phyloP scores from a whole-genome alignment of 92 coral and sea anemone genomes.

The Porites lobata region DNA sequence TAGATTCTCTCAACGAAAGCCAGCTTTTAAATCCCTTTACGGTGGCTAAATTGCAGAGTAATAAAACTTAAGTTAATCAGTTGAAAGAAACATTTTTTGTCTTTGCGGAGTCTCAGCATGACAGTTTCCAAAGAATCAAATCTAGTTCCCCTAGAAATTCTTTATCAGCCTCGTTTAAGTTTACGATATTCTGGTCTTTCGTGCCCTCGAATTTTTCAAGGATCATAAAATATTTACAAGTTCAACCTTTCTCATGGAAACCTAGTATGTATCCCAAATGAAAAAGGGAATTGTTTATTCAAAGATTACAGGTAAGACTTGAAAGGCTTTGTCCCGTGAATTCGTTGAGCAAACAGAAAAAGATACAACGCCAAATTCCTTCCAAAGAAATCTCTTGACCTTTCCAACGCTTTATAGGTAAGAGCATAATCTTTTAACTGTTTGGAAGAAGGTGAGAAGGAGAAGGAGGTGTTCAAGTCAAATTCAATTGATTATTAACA shows the following conservation, averaged over 20 bases:
- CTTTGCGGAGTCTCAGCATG: too few species aligned
- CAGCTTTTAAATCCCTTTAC: too few species aligned
- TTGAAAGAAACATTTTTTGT: too few species aligned
- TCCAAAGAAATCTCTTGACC: background rate
- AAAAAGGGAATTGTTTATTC: constrained; percentile 18
- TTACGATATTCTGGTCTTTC: background rate
- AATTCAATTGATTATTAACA: background rate
- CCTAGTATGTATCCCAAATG: background rate
- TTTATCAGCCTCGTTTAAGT: too few species aligned
- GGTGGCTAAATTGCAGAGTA: too few species aligned
- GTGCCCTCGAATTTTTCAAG: background rate
- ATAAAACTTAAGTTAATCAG: too few species aligned
- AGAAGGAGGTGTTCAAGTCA: background rate
- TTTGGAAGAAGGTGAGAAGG: too few species aligned
- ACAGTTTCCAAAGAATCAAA: too few species aligned
- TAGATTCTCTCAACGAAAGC: too few species aligned
- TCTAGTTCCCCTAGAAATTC: too few species aligned
- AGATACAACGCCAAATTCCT: background rate
- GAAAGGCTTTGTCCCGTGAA: background rate
- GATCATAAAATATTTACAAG: constrained; percentile 28
- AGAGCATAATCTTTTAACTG: background rate
- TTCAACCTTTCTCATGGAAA: background rate
- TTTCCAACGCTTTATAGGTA: constrained; percentile 6
- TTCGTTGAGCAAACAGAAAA: constrained; percentile 10
- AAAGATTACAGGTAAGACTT: constrained; percentile 15